Evolutionary conservation across 1,140 invertebrate genomes (phyloP), one percentile per base, ranked within the genome.

Genomic region (Sinella curviseta): DNA sequence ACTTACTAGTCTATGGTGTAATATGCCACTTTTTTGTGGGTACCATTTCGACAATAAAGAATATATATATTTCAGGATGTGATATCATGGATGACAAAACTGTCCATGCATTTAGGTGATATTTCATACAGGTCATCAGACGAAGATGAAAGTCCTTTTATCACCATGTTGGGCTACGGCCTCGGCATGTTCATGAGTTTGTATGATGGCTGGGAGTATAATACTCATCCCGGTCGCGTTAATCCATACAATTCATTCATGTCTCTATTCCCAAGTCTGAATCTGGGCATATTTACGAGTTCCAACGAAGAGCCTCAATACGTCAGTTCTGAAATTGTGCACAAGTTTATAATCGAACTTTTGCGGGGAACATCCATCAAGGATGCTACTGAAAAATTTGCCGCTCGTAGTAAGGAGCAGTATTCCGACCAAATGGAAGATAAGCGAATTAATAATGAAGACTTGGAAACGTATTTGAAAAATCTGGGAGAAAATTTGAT

Each of bases 241-340:
- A 35, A 60, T 26, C 79, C 79, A 4, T 77, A 55, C 30, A 16
- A 33, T 8, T 55, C 57, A 54, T 48, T 74, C 0, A 57, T 80
- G 65, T 74, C 79, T 12, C 17, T 80, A 3, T 80, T 54, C 67
- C 79, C 79, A 33, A 76, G 33, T 20, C 34, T 39, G 17, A 79
- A 79, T n/a, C 26, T 79, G 8, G 78, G 55, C 34, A 76, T 79
- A 17, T 79, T 48, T 34, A 70, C 74, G n/a, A 75, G 73, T n/a
- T 26, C 28, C 3, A 75, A 28, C n/a, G 4, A 39, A 75, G 33
- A 12, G 3, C 33, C 33, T 17, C 20, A 3, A 36, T 26, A n/a
- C 1, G 2, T 39, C 3, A 26, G 31, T 39, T 1, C 14, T 2
- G 14, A 1, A 3, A n/a, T 1, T 26, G 1, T 75, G 3, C 33